Conservation (phyloP, 2,113 vertebrate species). For the Malurus alboscapulatus region DNA sequence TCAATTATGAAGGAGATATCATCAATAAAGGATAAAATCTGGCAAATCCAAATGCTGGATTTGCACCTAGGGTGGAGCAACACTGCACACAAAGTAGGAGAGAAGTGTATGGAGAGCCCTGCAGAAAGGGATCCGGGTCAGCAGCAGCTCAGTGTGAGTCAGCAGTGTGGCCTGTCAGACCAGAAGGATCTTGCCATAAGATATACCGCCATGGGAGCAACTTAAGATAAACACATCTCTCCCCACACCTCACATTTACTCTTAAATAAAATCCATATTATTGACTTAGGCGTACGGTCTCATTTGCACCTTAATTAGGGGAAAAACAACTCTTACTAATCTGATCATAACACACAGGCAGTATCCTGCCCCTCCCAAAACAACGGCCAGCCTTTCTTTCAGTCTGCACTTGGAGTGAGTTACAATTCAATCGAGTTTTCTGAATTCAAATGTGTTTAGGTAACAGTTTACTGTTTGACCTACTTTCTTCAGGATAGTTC, state of each 20-base stretch:
- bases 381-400: background rate
- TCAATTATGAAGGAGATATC: background rate
- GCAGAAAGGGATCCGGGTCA: background rate
- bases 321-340: background rate
- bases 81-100: background rate
- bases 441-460: background rate
- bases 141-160: background rate
- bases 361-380: background rate
- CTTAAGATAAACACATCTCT: background rate
- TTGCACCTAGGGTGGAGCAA: background rate
- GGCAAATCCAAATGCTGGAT: background rate
- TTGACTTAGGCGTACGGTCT: fast-evolving
- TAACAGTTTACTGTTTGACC: background rate
- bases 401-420: background rate
- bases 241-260: background rate
- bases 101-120: background rate
- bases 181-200: background rate
- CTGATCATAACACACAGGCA: background rate
- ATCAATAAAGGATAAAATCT: background rate
- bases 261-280: background rate
- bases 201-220: background rate
- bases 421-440: background rate
- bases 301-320: background rate
- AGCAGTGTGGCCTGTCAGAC: background rate
- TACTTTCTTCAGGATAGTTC: background rate